Evolutionary conservation across 2,888 invertebrate genomes (phyloP), one percentile per base, ranked within the genome.

Genomic region (Branchinecta sandiegonensis): DNA sequence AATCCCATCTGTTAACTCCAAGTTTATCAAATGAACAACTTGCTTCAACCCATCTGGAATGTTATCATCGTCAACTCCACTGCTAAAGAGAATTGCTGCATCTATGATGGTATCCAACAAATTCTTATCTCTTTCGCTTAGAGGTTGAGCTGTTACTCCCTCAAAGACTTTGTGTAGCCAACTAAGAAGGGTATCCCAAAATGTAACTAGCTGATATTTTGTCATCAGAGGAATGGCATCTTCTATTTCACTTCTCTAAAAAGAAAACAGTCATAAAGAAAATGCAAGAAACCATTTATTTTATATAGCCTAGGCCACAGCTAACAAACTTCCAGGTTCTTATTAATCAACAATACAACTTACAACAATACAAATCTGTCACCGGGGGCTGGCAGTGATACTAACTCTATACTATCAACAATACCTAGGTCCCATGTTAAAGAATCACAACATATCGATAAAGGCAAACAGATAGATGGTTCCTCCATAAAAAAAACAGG

Each of bases 211-310:
- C 1, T 56, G 56, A 10, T 14, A 8, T 17, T 56, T 56, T 14
- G 56, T 56, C n/a, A 56, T 14, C 9, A 56, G 17, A 56, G 17
- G 56, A 14, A 56, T 17, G 17, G 56, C 56, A 56, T 56, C 56
- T 56, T 56, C 56, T 56, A 56, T 56, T 56, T 14, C 56, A 14
- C 14, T 14, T 17, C 17, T 56, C 56, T 56, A 56, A 56, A 56
- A 56, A 56, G 9, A 56, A 56, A n/a, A 56, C 8, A 56, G 17
- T 56, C 37, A 37, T 37, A 37, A 37, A 6, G 2, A 2, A 37
- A 37, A 37, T 37, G 37, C 37, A 37, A 37, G 0, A 37, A 37
- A 37, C 6, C 23, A 23, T 23, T 23, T 23, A 23, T 23, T 23
- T 23, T 23, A 23, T 23, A 23, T 23, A 23, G 23, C 23, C 23